These are phyloP conservation scores for Emydocephalus ijimae DNA, from an alignment of 2,113 vertebrate genomes.

Conservation along the genomic window DNA sequence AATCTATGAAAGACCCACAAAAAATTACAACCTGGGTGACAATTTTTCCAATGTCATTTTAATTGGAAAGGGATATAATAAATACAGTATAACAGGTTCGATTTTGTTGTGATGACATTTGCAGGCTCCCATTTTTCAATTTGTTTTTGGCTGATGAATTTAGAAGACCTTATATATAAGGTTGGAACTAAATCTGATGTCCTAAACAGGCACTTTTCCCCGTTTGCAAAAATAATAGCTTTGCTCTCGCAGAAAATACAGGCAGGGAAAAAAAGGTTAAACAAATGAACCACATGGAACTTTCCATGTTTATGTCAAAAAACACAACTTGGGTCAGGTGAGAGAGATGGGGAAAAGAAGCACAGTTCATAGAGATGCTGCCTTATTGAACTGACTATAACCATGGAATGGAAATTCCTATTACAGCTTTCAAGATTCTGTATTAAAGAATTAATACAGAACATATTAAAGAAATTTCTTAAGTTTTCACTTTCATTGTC, in stretches of 20 bases:
- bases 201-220: not conserved
- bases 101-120: not conserved
- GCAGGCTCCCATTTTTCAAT: not conserved
- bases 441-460: not conserved
- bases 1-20: not conserved
- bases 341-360: not conserved
- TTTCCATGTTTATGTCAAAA: not conserved
- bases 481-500: not conserved
- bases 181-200: not conserved
- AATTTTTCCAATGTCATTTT: not conserved
- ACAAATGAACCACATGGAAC: not conserved
- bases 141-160: too few species aligned
- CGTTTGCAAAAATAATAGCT: not conserved
- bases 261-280: not conserved
- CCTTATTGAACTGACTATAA: not conserved
- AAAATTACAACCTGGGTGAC: not conserved
- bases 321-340: not conserved
- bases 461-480: not conserved
- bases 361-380: not conserved
- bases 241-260: not conserved
- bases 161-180: not conserved
- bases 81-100: not conserved
- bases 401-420: not conserved
- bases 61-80: not conserved
- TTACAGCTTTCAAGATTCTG: not conserved